Base-by-base conservation (phyloP, 2,888 invertebrate species). In the Lomographa bimaculata region DNA sequence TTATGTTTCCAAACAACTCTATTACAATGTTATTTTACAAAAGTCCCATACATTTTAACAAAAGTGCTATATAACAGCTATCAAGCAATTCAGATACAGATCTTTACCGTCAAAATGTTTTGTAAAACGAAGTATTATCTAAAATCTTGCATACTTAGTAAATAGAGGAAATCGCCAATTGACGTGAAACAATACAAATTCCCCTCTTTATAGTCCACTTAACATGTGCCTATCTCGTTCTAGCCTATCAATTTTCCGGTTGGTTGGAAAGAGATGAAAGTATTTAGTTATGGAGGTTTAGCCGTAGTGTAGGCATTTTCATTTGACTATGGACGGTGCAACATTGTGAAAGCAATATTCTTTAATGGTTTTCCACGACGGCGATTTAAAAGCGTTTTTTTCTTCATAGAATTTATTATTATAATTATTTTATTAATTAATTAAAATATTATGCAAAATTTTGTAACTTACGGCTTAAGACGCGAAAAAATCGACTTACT, bases 101-200 rank as follows among this genome's bases (percentile, higher is more conserved):
- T 71, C 68, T 45, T 39, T 32, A 59, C 69, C 75, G 73, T 79
- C 83, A 82, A 77, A 84, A 79, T 83, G 76, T 84, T 84, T 81
- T 76, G 82, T 76, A 68, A 55, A 60, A 71, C 70, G 68, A 69
- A 54, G 40, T 41, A 58, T 65, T 79, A 84, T 85, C 84, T 72
- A 19, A 36, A 55, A 82, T 84, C 83, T 62, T 42, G 72, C 68
- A 68, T 72, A 71, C 72, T 71, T 71, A 65, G 63, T 71, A 75
- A 78, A 76, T 76, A 73, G 73, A 82, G 85, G 85, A 85, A 85
- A 83, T 80, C 75, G 75, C 76, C 83, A 79, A 83, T 84, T 82
- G 23, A 24, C 23, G 23, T 6, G 7, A 6, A 36, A 45, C 50
- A 38, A 44, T 42, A 32, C 42, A 20, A 26, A 26, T 29, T 36